Evolutionary conservation across 2,113 vertebrate species (phyloP).

Genomic region (Ageneiosus marmoratus): DNA sequence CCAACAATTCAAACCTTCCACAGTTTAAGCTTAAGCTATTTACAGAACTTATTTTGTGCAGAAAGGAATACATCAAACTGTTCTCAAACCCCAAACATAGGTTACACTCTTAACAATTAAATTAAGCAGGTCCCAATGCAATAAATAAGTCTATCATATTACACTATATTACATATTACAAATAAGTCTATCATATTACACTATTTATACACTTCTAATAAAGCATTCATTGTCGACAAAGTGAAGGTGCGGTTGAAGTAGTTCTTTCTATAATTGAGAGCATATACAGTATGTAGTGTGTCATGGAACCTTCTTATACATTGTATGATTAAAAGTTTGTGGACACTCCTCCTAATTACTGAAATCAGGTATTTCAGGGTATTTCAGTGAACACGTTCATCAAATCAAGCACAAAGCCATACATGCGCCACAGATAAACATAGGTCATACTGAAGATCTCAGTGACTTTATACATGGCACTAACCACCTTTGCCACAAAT

Average conservation of each 20-base stretch:
- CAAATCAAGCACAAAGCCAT: neutral
- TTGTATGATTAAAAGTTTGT: neutral
- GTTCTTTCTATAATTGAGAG: neutral
- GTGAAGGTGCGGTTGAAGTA: neutral
- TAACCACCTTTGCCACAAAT: neutral
- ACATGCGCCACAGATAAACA: neutral
- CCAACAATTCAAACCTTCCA: neutral
- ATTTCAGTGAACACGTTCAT: neutral
- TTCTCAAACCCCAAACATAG: neutral
- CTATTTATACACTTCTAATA: no score
- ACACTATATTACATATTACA: no score
- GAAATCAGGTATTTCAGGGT: neutral
- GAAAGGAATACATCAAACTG: neutral
- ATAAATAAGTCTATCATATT: neutral
- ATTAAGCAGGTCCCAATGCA: neutral
- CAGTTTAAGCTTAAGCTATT: neutral
- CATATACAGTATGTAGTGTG: neutral
- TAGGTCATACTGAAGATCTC: neutral
- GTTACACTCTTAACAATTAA: neutral
- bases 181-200: no score
- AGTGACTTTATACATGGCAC: neutral
- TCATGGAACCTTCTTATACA: neutral
- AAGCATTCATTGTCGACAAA: neutral
- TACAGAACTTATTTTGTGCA: neutral
- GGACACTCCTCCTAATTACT: neutral